Conservation (phyloP, 2,797 vertebrate genomes). For the Premnoplex brunnescens region DNA sequence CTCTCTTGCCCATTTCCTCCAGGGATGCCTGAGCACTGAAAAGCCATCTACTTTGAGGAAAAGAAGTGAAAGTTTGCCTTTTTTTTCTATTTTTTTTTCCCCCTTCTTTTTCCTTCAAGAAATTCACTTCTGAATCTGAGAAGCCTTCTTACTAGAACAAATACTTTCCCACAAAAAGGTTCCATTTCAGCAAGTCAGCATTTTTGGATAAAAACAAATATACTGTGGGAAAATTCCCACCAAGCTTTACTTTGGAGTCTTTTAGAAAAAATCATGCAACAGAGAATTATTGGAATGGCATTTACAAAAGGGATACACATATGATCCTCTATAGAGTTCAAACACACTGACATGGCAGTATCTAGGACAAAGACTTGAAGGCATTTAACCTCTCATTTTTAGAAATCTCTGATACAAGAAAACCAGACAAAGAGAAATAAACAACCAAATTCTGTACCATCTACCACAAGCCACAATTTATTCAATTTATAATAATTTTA, state of each 20-base stretch:
- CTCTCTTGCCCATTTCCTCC: background rate
- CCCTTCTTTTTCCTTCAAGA: background rate
- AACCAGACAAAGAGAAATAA: constrained; percentile 18
- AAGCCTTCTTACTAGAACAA: constrained; percentile 24
- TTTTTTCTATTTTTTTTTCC: background rate
- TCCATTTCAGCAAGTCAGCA: constrained; percentile 12
- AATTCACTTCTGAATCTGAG: constrained; percentile 25
- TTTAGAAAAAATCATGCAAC: background rate
- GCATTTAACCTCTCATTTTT: constrained; percentile 42
- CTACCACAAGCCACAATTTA: background rate
- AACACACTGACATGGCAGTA: background rate
- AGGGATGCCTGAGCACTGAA: background rate
- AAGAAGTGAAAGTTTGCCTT: constrained; percentile 19
- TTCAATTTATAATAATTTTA: background rate
- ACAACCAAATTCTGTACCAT: background rate
- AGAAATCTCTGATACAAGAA: background rate
- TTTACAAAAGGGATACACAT: background rate
- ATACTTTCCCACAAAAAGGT: constrained; percentile 38
- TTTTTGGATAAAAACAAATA: constrained; percentile 43
- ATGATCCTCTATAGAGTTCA: background rate
- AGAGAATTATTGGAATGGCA: background rate
- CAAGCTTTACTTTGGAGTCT: constrained; percentile 4
- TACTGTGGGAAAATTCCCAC: constrained; percentile 55
- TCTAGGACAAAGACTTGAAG: constrained; percentile 22
- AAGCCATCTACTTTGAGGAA: background rate